A percentile compares a stretch with the other conserved stretches of the same genome.
phyloP scores from a whole-genome alignment of 2,113 vertebrate genomes.

The Crotalus helleri region DNA sequence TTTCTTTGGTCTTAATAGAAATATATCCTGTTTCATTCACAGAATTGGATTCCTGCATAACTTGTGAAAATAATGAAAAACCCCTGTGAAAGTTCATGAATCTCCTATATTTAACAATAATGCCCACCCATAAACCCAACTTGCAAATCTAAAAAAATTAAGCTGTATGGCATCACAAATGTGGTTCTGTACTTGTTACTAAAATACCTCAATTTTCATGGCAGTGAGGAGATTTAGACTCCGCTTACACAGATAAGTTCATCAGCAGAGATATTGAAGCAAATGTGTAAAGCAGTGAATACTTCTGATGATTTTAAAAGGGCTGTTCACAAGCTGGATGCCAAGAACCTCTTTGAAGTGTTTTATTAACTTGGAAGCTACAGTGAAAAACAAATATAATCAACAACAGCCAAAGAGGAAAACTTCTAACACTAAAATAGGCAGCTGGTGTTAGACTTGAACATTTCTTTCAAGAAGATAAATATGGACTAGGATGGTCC shows the following conservation, averaged over 20 bases:
- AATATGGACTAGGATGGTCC: constrained; percentile 17
- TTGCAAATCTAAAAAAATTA: background rate
- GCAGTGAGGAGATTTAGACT: background rate
- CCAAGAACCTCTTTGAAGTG: background rate
- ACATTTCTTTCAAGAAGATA: constrained; percentile 46
- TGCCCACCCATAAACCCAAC: background rate
- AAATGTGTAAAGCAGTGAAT: constrained; percentile 46
- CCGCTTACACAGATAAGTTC: background rate
- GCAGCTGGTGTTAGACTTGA: constrained; percentile 26
- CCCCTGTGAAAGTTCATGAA: background rate
- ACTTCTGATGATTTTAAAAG: constrained; percentile 41
- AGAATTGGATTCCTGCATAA: background rate
- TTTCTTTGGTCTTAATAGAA: background rate
- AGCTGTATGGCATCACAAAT: background rate
- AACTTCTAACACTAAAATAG: constrained; percentile 21
- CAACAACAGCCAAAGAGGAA: constrained; percentile 27
- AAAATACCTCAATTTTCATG: background rate
- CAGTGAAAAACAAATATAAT: constrained; percentile 42
- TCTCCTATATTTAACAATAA: background rate
- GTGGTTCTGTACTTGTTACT: background rate
- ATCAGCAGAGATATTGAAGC: constrained; percentile 3
- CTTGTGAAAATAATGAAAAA: background rate
- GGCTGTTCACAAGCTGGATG: constrained; percentile 36
- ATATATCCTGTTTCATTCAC: background rate
- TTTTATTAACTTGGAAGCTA: constrained; percentile 35